Base-by-base conservation (phyloP, 2,888 invertebrate genomes). In the Lepidocyrtoides sp. region DNA sequence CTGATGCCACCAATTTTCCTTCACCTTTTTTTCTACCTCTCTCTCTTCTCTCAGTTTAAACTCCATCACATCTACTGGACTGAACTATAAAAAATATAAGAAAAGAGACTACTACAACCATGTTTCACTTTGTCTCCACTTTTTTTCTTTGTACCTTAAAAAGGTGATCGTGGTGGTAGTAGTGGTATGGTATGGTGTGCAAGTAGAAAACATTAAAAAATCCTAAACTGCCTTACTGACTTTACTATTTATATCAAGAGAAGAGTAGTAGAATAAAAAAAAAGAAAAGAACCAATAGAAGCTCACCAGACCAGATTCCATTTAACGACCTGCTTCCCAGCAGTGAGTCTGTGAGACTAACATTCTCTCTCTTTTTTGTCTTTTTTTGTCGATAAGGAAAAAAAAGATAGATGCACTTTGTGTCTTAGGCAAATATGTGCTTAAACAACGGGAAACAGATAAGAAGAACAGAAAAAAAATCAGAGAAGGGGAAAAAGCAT, bases 391-490 rank as follows among this genome's bases (percentile, higher is more conserved):
- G 44, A 75, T 48, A 75, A 14, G 51, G 23, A n/a, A n/a, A n/a
- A n/a, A n/a, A n/a, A 20, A 72, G 48, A 48, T 20, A 48, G 23
- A 36, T 75, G 75, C 48, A 32, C 29, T 63, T 63, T 29, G 60
- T 12, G 29, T n/a, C n/a, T n/a, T 81, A 60, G 60, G 23, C 81
- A 88, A 88, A 88, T 88, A 88, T 88, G 88, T 88, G 66, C 81
- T 60, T 75, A 63, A 83, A 44, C 20, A 41, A 44, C 12, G 41
- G 60, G 0, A 17, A 51, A 51, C n/a, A 63, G 60, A 29, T 7
- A 54, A 54, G 17, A 26, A 44, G 69, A 41, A 75, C 48, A 48
- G 75, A 75, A 48, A 51, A 75, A 75, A 48, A 75, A 75, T 75
- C 75, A 75, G 48, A 48, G 75, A 51, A 26, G 44, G 75, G 51